Evolutionary conservation across 2,797 vertebrate genomes (phyloP).

Genomic region (Taeniopygia guttata): DNA sequence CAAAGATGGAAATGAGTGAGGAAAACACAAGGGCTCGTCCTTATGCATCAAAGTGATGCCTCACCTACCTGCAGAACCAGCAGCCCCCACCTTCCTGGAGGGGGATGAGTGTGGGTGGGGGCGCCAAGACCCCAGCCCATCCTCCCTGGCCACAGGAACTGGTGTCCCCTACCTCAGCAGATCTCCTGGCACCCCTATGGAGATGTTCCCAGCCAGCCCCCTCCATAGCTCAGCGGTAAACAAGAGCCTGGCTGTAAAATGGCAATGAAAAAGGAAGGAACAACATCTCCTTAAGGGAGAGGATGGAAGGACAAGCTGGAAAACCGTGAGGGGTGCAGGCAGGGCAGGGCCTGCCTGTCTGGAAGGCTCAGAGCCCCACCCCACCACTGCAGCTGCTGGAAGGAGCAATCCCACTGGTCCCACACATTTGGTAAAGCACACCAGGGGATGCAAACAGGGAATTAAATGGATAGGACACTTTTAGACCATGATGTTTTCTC

Average conservation of each 20-base stretch:
- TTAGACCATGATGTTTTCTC: not conserved
- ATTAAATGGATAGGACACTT: not conserved
- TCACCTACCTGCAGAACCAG: rapidly evolving
- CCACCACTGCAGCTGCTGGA: not conserved
- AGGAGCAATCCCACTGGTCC: not conserved
- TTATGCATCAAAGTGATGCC: not conserved
- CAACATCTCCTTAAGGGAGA: not conserved
- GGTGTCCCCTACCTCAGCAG: rapidly evolving
- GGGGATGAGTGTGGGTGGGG: rapidly evolving
- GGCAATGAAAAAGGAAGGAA: not conserved
- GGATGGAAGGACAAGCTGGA: not conserved
- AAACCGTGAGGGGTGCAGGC: not conserved
- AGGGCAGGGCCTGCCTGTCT: not conserved
- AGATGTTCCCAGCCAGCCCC: not conserved
- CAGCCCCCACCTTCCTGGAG: not conserved
- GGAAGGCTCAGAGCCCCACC: not conserved
- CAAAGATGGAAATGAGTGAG: not conserved
- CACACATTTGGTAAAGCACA: not conserved
- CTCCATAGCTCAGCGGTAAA: not conserved
- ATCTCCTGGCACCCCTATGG: not conserved
- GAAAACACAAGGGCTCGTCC: not conserved
- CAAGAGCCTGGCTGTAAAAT: not conserved
- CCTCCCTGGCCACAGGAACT: not conserved
- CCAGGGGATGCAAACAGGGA: not conserved
- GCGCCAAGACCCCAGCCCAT: not conserved